phyloP scores from a whole-genome alignment of 1,140 invertebrate species.

The Zaprionus inermis region DNA sequence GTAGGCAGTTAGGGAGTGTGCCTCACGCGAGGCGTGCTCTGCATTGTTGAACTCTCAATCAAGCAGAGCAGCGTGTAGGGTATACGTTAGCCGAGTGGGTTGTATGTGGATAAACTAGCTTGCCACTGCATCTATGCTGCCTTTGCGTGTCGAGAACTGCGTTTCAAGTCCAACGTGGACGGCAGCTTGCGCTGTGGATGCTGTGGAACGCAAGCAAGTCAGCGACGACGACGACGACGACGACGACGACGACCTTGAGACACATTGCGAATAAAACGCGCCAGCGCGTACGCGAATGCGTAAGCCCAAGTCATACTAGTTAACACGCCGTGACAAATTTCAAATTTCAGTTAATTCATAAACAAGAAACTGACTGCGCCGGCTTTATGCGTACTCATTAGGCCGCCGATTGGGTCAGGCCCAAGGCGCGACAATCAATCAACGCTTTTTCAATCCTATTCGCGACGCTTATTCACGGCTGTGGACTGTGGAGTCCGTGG shows the following conservation, averaged over 20 bases:
- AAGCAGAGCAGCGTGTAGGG: background rate
- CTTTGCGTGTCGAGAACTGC: conserved; percentile 67
- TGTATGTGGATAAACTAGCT: background rate
- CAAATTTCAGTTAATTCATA: conserved; percentile 45
- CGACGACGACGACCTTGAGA: conserved; percentile 65
- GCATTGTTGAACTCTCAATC: background rate
- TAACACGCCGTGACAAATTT: conserved; percentile 64
- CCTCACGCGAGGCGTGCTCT: background rate
- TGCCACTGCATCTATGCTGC: conserved; percentile 32
- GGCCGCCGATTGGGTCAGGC: conserved; percentile 38
- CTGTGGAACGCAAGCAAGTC: conserved; percentile 19
- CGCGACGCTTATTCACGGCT: conserved; percentile 37
- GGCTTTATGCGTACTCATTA: conserved; percentile 66
- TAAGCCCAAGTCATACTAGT: conserved; percentile 23
- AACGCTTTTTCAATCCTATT: conserved; percentile 56
- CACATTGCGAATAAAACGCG: conserved; percentile 47
- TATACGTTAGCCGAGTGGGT: background rate
- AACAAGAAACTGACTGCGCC: conserved; percentile 34
- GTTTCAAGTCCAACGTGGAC: conserved; percentile 39
- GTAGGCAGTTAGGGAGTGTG: background rate
- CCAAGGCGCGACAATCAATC: conserved; percentile 56
- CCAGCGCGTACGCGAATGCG: background rate
- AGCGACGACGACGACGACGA: conserved; percentile 45
- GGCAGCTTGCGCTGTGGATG: conserved; percentile 1
- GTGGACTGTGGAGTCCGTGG: background rate